phyloP scores from a whole-genome alignment of 2,113 vertebrate genomes.

The Cariama cristata region DNA sequence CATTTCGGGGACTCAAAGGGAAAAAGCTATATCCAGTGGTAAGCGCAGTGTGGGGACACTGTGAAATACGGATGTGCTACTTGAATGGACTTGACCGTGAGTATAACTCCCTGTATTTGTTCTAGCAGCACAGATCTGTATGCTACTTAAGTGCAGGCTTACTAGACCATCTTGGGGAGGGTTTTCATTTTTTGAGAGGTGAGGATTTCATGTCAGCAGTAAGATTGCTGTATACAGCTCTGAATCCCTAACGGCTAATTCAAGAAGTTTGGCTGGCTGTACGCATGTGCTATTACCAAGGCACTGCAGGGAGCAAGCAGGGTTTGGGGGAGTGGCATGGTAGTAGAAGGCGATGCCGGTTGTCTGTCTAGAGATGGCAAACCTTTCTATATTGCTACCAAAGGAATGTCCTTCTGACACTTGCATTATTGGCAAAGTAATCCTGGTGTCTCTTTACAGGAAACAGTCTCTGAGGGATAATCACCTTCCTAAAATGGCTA shows the following conservation, averaged over 20 bases:
- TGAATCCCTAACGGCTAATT: rapidly evolving
- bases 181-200: rapidly evolving
- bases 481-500: not conserved
- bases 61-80: constrained; percentile 98
- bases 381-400: rapidly evolving
- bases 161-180: not conserved
- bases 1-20: constrained; percentile 95
- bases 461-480: not conserved
- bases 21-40: constrained; percentile 96
- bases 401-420: not conserved
- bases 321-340: not conserved
- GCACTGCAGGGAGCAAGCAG: not conserved
- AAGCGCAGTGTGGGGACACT: constrained; percentile 99
- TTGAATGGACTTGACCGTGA: constrained; percentile 99
- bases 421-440: not conserved
- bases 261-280: rapidly evolving
- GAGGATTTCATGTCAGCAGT: not conserved
- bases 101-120: constrained; percentile 64
- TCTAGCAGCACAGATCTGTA: not conserved
- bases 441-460: not conserved
- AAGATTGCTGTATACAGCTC: not conserved
- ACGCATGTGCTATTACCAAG: rapidly evolving
- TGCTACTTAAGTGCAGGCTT: not conserved
- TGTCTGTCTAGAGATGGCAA: not conserved
- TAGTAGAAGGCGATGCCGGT: not conserved